Percentiles rank a stretch among this genome's conserved stretches.
Evolutionary conservation across 2,113 vertebrate genomes (phyloP).

Genomic region (Rhinopithecus roxellana): DNA sequence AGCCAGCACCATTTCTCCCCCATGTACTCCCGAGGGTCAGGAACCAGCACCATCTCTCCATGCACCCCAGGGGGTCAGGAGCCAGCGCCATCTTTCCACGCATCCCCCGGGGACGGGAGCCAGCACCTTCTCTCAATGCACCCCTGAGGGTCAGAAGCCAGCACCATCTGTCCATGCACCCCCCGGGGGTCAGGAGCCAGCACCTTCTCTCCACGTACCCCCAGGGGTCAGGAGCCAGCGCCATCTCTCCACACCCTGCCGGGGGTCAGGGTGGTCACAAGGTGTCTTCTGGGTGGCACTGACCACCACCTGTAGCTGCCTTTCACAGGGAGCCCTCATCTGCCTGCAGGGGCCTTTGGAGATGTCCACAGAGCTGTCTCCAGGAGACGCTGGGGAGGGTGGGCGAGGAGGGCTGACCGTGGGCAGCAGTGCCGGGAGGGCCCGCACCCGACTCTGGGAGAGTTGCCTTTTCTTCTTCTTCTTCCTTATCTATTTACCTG

Average conservation of each 20-base stretch:
- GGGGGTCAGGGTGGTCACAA: not conserved
- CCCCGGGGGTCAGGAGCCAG: too few relatives aligned
- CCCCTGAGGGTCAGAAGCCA: too few relatives aligned
- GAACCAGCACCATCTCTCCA: too few relatives aligned
- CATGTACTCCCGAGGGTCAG: accelerated
- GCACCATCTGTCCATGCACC: accelerated
- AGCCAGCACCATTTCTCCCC: too few relatives aligned
- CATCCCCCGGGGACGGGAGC: too few relatives aligned
- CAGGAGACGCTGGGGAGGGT: not conserved
- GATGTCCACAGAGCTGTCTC: not conserved
- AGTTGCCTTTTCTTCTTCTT: not conserved
- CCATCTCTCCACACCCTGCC: not conserved
- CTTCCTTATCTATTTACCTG: not conserved
- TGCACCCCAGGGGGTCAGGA: too few relatives aligned
- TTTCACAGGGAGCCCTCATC: not conserved
- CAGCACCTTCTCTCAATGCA: too few relatives aligned
- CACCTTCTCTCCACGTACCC: accelerated
- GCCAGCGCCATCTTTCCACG: accelerated
- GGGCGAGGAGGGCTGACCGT: not conserved
- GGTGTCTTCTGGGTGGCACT: not conserved
- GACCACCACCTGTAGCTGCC: not conserved
- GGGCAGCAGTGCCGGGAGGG: not conserved
- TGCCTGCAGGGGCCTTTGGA: not conserved
- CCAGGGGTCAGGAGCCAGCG: accelerated
- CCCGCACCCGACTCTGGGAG: too few relatives aligned